Evolutionary conservation across 35 echinoderm and acorn worm genomes (phyloP), one percentile per base, ranked within the genome.

Genomic region (Eucidaris tribuloides): DNA sequence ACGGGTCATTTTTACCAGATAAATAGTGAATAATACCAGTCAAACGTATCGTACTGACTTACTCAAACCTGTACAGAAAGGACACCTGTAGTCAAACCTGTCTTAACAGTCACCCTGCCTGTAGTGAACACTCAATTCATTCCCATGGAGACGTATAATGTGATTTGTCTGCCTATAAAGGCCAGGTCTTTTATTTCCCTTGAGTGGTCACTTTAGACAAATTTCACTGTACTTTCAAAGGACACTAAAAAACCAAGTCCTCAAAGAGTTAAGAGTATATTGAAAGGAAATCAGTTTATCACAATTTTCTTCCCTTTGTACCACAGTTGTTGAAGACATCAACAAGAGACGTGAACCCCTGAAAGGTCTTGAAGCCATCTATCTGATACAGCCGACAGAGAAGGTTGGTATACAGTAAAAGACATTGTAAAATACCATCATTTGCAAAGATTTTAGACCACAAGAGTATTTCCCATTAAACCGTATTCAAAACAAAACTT

Each of bases 251-350:
- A 5, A 32, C 11, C 2, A 4, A 34, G 2, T 7, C 18, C 0
- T 28, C 17, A 40, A 20, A 35, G 17, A 19, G 24, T 15, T n/a
- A 25, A 40, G 33, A 65, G 45, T 32, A n/a, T 39, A 28, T 7
- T 71, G 81, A 23, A 15, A 29, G 46, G 33, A 19, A n/a, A 79
- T 50, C n/a, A 45, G 18, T 46, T 43, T 49, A 15, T 23, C 19
- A 81, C 23, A 35, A 55, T 85, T 20, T 63, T 24, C 34, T 41
- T 80, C 5, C 33, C 45, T 81, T 71, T 89, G 32, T 58, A 22
- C 35, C 79, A 4, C 34, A 97, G 96, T 99, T 77, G 96, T 93
- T 42, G 96, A 99, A 77, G 96, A 99, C 56, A 61, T 99, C 77
- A 86, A 81, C 44, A 99, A 99, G 79, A 92, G 87, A 43, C 49